Evolutionary conservation across 2,888 invertebrate species (phyloP).

Genomic region (Zygogramma bicolorata): DNA sequence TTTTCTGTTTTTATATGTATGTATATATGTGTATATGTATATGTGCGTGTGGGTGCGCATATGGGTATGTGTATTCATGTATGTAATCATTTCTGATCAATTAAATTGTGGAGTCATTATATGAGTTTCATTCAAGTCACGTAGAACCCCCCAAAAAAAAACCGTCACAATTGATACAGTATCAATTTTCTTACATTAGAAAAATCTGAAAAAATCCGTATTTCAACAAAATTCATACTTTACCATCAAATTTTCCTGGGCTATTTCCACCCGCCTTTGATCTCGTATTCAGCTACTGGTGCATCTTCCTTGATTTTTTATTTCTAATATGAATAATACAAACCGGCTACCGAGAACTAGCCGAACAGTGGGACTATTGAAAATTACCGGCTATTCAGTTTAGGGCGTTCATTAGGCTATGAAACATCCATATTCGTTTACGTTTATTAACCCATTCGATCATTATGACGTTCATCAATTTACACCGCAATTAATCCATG

Average conservation of each 20-base stretch:
- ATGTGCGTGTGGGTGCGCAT: too few relatives aligned
- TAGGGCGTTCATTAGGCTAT: conserved; percentile 11
- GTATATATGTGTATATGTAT: too few relatives aligned
- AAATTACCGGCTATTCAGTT: conserved; percentile 54
- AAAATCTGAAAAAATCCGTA: too few relatives aligned
- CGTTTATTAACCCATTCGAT: not conserved
- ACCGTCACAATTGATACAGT: too few relatives aligned
- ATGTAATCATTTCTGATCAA: too few relatives aligned
- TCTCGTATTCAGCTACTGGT: not conserved
- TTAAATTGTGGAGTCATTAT: too few relatives aligned
- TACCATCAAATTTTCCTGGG: not conserved
- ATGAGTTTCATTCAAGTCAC: too few relatives aligned
- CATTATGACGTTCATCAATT: not conserved
- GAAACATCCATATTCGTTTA: conserved; percentile 16
- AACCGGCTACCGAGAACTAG: conserved; percentile 3
- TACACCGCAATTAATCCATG: conserved; percentile 2
- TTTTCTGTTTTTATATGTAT: too few relatives aligned
- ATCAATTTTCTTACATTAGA: too few relatives aligned
- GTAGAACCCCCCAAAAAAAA: too few relatives aligned
- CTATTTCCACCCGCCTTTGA: not conserved
- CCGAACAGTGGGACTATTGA: conserved; percentile 46
- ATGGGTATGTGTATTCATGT: too few relatives aligned
- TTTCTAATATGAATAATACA: conserved; percentile 7
- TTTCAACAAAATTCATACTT: not conserved
- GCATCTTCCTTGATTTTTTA: not conserved